Base-by-base conservation (phyloP, 2,113 vertebrate species). In the Oceanodroma tethys region DNA sequence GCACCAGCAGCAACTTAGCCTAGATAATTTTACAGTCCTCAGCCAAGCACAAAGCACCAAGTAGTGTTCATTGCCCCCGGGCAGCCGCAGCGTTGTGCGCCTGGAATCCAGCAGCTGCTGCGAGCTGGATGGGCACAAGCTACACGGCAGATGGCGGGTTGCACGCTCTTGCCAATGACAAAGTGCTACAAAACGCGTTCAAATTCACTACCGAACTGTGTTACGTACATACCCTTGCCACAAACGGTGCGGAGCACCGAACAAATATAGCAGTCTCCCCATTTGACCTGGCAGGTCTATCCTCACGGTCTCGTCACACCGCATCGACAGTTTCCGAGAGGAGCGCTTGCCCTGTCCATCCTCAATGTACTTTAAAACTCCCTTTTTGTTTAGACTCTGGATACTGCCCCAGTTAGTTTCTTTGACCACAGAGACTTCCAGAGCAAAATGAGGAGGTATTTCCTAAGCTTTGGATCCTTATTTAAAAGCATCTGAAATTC, bases 31-130 rank as follows among this genome's bases (percentile, higher is more conserved):
- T 70, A 58, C 11, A 65, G 21, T 42, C 22, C 50, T 78, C 38
- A 58, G 1, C 13, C 45, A 66, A 89, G 71, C 56, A 75, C 40
- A 66, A 32, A 72, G 66, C 48, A 67, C 81, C 52, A 79, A 86
- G 71, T 0, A 75, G 22, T 8, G 19, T 38, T 82, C 66, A 38
- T 10, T 93, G 76, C 17, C 58, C 72, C 38, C 0, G 3, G 11
- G 34, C 16, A 12, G 47, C 32, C 3, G 7, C 45, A 59, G 52
- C 2, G 0, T 10, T 43, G 62, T 67, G 25, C 2, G 14, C 30
- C 56, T 83, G 48, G 42, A 92, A 95, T 62, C 67, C 13, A 5
- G 78, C 94, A 96, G 96, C 93, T 94, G 90, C 85, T n/a, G 22
- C 4, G 19, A 89, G 75, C 58, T 85, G 86, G 63, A 95, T 2